Percentiles rank a stretch among this genome's conserved stretches.
Conservation (phyloP, 1,140 invertebrate species). For the Gyrodactylus bullatarudis region DNA sequence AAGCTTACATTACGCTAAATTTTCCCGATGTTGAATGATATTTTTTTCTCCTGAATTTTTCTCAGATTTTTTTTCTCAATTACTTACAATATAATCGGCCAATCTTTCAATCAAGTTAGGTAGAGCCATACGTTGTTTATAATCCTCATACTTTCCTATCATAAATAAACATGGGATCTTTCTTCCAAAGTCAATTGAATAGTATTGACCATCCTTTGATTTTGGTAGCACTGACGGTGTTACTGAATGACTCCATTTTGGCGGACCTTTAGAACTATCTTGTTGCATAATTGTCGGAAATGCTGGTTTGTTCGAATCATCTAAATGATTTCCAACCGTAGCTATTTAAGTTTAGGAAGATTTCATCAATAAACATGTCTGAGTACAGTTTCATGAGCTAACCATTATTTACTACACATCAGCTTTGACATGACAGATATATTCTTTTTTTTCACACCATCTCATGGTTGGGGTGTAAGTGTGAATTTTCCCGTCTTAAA, state of each 20-base stretch:
- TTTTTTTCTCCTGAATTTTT: too few relatives aligned
- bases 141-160: neutral
- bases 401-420: too few relatives aligned
- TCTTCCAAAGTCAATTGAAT: neutral
- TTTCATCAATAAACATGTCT: too few relatives aligned
- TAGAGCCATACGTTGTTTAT: neutral
- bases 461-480: too few relatives aligned
- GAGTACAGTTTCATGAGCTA: too few relatives aligned
- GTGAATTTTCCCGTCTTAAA: too few relatives aligned
- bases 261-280: neutral
- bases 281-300: neutral
- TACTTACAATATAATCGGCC: neutral
- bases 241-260: conserved; percentile 3
- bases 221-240: neutral
- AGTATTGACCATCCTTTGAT: neutral
- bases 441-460: too few relatives aligned
- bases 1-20: too few relatives aligned
- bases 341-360: too few relatives aligned
- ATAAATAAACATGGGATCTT: conserved; percentile 5
- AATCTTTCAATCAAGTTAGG: neutral
- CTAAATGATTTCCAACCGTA: neutral
- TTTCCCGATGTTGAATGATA: too few relatives aligned
- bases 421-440: too few relatives aligned
- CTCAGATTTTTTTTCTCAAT: neutral
- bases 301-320: neutral